phyloP scores from a whole-genome alignment of 2,797 vertebrate genomes.

The Typhlichthys eigenmanni region DNA sequence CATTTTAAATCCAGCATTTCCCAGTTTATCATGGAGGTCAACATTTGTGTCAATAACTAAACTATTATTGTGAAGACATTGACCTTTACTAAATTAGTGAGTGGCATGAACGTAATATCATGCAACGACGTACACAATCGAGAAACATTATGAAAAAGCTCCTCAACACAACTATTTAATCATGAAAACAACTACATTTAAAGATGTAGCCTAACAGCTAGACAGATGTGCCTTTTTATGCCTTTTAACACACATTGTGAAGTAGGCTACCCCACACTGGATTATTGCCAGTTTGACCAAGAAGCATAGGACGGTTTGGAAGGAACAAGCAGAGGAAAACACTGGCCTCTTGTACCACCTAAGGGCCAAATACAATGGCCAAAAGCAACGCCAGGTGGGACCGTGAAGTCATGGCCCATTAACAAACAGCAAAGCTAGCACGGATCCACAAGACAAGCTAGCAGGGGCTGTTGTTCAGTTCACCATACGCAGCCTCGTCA shows the following conservation, averaged over 20 bases:
- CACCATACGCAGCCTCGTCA: conserved; percentile 16
- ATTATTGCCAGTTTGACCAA: conserved; percentile 23
- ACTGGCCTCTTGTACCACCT: conserved; percentile 1
- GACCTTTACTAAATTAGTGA: no score
- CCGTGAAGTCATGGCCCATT: conserved; percentile 42
- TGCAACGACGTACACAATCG: no score
- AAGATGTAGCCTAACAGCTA: no score
- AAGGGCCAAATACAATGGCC: conserved; percentile 19
- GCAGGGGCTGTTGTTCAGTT: conserved; percentile 27
- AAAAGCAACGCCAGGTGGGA: conserved; percentile 36
- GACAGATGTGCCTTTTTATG: background rate
- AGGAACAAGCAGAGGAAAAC: conserved; percentile 25
- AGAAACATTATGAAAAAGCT: no score
- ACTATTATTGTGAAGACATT: no score
- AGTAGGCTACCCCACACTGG: background rate
- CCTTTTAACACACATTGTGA: background rate
- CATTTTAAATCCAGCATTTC: conserved; percentile 17
- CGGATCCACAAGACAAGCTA: conserved; percentile 24
- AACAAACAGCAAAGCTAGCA: conserved; percentile 45
- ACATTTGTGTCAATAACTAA: no score
- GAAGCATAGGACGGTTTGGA: conserved; percentile 27
- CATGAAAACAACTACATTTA: no score
- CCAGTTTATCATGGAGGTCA: background rate
- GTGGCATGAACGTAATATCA: no score
- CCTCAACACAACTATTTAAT: no score